These are phyloP conservation scores for Epinephelus coioides DNA, from an alignment of 2,797 vertebrate genomes.

Conservation along the genomic window DNA sequence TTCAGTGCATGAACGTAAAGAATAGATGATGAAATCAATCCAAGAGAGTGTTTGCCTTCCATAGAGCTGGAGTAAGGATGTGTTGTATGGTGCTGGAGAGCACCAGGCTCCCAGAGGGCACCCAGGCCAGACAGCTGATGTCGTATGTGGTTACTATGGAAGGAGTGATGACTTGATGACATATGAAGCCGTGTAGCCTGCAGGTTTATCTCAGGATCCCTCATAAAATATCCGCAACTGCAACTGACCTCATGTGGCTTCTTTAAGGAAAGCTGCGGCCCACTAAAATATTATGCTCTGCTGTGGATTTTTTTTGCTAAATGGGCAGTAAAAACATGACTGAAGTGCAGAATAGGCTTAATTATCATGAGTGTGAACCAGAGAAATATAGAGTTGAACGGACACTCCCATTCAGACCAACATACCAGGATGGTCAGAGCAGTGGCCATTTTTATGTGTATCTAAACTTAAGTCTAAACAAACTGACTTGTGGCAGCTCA, in stretches of 20 bases:
- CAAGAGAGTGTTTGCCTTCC: constrained; percentile 21
- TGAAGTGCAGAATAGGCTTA: constrained; percentile 9
- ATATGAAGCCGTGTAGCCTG: constrained; percentile 54
- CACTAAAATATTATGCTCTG: constrained; percentile 23
- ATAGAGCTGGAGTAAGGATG: constrained; percentile 20
- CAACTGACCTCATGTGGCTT: constrained; percentile 50
- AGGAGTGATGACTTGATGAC: constrained; percentile 71
- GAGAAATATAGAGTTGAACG: too few species aligned
- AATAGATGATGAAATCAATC: constrained; percentile 8
- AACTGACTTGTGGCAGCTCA: too few species aligned
- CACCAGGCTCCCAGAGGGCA: constrained; percentile 52
- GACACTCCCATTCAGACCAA: too few species aligned
- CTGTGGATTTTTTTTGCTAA: constrained; percentile 1
- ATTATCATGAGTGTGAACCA: constrained; percentile 1
- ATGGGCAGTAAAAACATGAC: neutral
- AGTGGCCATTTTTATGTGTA: too few species aligned
- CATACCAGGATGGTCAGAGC: too few species aligned
- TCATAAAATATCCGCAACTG: constrained; percentile 42
- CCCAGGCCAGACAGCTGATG: constrained; percentile 67
- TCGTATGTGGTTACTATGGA: constrained; percentile 63
- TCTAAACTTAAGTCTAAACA: too few species aligned
- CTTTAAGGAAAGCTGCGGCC: constrained; percentile 47
- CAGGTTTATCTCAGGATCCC: constrained; percentile 49
- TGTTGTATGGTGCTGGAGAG: constrained; percentile 26
- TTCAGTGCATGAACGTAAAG: neutral